phyloP scores from a whole-genome alignment of 1,140 invertebrate species.

The Mactra quadrangularis region DNA sequence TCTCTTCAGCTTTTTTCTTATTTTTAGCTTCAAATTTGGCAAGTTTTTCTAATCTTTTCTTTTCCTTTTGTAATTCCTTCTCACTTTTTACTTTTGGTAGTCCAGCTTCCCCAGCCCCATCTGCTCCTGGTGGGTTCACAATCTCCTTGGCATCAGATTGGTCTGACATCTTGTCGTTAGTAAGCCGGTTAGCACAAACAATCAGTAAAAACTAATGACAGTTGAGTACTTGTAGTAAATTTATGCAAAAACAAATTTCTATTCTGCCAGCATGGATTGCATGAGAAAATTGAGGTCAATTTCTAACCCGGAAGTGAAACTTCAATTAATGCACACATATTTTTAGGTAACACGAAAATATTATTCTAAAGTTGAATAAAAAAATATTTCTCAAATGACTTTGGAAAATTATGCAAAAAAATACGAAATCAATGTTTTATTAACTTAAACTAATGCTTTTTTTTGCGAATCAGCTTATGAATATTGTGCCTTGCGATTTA shows the following conservation, averaged over 20 bases:
- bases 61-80: slow-evolving; percentile 80
- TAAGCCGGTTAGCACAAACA: no score
- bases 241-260: slow-evolving; percentile 8
- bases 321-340: no score
- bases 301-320: slow-evolving; percentile 49
- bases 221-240: neutral
- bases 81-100: slow-evolving; percentile 75
- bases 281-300: slow-evolving; percentile 36
- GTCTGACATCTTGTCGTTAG: slow-evolving; percentile 2
- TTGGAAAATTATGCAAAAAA: no score
- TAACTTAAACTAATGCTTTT: neutral
- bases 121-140: slow-evolving; percentile 18
- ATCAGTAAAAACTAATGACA: no score
- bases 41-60: slow-evolving; percentile 78
- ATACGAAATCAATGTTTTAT: no score
- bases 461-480: no score
- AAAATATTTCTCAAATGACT: no score
- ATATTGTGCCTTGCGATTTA: neutral
- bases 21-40: slow-evolving; percentile 96
- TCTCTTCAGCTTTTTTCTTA: slow-evolving; percentile 86
- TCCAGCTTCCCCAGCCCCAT: slow-evolving; percentile 48
- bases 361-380: no score
- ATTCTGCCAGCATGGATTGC: slow-evolving; percentile 12
- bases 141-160: neutral
- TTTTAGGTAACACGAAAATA: no score